phyloP scores from a whole-genome alignment of 2,797 vertebrate genomes.

The Hoplostethus mediterraneus region DNA sequence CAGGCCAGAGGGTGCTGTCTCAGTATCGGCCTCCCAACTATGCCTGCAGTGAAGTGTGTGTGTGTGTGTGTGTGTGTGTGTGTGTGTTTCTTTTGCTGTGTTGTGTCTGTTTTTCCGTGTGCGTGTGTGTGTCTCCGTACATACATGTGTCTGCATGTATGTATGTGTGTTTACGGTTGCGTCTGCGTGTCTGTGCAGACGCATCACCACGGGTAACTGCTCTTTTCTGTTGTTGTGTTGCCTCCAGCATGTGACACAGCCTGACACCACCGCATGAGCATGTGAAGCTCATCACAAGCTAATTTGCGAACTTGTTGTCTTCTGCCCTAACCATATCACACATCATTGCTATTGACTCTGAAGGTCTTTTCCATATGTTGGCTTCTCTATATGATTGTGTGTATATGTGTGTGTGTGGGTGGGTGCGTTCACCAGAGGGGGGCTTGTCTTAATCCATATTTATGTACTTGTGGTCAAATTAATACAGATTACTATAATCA shows the following conservation, averaged over 20 bases:
- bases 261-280: slow-evolving; percentile 58
- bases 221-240: slow-evolving; percentile 55
- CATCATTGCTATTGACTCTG: slow-evolving; percentile 30
- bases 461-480: slow-evolving; percentile 63
- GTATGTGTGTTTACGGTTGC: slow-evolving; percentile 24
- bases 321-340: slow-evolving; percentile 10
- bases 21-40: slow-evolving; percentile 68
- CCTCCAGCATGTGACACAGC: slow-evolving; percentile 43
- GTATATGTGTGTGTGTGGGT: slow-evolving; percentile 13
- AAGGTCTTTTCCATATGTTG: slow-evolving; percentile 54
- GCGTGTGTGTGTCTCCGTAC: not conserved
- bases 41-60: slow-evolving; percentile 49
- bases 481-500: slow-evolving; percentile 68
- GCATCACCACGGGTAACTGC: slow-evolving; percentile 69
- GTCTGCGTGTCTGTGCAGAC: slow-evolving; percentile 31
- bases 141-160: slow-evolving; percentile 15
- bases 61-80: slow-evolving; percentile 1
- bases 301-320: slow-evolving; percentile 56
- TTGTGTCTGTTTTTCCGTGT: slow-evolving; percentile 34
- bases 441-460: slow-evolving; percentile 51
- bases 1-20: slow-evolving; percentile 72
- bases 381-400: not conserved
- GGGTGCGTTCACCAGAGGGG: slow-evolving; percentile 28
- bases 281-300: slow-evolving; percentile 40
- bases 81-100: slow-evolving; percentile 45